Evolutionary conservation across 2,113 vertebrate species (phyloP).

Genomic region (Toxostoma redivivum): DNA sequence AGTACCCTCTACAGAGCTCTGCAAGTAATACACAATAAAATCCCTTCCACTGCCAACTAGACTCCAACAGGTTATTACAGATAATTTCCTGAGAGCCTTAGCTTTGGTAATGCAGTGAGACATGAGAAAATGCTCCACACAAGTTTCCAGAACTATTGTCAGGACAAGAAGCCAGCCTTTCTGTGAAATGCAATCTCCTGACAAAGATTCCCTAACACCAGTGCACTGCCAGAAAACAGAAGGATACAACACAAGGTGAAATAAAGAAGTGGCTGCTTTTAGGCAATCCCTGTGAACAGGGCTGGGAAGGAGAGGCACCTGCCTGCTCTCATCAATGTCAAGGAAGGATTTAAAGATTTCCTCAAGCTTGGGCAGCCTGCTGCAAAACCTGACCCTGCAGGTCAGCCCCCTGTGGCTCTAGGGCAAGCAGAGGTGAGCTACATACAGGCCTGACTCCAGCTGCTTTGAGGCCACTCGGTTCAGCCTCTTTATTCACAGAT

Average conservation of each 20-base stretch:
- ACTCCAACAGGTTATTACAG: neutral
- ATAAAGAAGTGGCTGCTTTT: fast-evolving
- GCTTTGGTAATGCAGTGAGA: neutral
- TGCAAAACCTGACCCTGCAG: neutral
- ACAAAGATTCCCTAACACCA: neutral
- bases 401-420: neutral
- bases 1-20: slow-evolving; percentile 61
- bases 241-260: neutral
- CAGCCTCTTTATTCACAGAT: slow-evolving; percentile 79
- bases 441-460: slow-evolving; percentile 72
- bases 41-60: neutral
- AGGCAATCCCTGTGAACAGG: neutral
- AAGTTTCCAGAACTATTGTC: neutral
- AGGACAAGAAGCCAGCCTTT: neutral
- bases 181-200: neutral
- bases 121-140: neutral
- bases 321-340: neutral
- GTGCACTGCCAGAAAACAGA: neutral
- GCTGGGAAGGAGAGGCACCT: neutral
- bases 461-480: slow-evolving; percentile 57
- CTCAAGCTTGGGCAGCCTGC: neutral
- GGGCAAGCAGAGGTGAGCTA: neutral
- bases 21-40: slow-evolving; percentile 25
- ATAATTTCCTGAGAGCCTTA: neutral
- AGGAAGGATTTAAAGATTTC: neutral